A percentile compares a stretch with the other conserved stretches of the same genome.
Evolutionary conservation across 2,888 invertebrate species (phyloP).

Genomic region (Oxycera nigricornis): DNA sequence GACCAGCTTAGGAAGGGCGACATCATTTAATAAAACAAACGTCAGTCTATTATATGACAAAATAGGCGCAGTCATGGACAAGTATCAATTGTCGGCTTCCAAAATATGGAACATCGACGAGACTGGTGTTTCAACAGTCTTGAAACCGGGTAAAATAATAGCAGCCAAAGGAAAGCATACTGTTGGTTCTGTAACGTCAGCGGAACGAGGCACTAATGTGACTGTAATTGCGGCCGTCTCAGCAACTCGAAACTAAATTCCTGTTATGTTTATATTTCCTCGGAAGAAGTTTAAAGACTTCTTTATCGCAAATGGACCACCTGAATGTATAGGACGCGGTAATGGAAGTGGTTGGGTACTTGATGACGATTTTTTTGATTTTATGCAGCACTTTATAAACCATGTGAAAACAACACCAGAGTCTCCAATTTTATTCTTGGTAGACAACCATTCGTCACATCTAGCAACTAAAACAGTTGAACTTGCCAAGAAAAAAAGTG

Average conservation of each 20-base stretch:
- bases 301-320: too few species aligned
- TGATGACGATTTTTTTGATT: not conserved
- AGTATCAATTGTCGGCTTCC: not conserved
- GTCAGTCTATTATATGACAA: too few species aligned
- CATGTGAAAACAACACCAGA: not conserved
- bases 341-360: not conserved
- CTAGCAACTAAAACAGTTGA: not conserved
- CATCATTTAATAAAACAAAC: not conserved
- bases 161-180: not conserved
- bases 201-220: not conserved
- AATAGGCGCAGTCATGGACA: too few species aligned
- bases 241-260: not conserved
- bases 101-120: not conserved
- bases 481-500: not conserved
- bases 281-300: not conserved
- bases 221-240: not conserved
- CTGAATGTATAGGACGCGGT: not conserved
- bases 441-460: not conserved
- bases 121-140: not conserved
- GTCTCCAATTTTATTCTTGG: not conserved
- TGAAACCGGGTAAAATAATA: not conserved
- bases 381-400: not conserved
- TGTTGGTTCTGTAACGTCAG: not conserved
- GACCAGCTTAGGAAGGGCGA: not conserved
- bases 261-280: not conserved